Evolutionary conservation across 2,888 invertebrate species (phyloP).

Genomic region (Boloria euphrosyne): DNA sequence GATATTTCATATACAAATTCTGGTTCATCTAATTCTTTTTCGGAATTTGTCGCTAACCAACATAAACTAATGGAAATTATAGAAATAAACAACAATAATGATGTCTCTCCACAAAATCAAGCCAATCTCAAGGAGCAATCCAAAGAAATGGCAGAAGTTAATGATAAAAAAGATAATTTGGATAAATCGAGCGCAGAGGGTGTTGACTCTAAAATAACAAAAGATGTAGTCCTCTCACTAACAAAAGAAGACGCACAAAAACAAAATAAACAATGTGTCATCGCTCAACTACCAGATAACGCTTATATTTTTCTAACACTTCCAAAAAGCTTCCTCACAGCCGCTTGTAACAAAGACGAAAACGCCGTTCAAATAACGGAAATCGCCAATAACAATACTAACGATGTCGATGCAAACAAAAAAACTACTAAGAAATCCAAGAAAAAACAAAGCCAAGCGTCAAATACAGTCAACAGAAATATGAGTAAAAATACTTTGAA

Average conservation of each 20-base stretch:
- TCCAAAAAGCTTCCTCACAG: slow-evolving; percentile 55
- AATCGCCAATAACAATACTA: slow-evolving; percentile 46
- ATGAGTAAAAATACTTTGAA: slow-evolving; percentile 59
- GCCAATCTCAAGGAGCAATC: neutral
- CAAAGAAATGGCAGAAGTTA: neutral
- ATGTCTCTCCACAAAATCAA: neutral
- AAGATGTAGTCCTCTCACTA: slow-evolving; percentile 1
- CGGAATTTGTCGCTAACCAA: slow-evolving; percentile 28
- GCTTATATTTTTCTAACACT: slow-evolving; percentile 66
- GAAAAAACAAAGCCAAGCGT: slow-evolving; percentile 36
- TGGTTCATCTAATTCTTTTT: slow-evolving; percentile 18
- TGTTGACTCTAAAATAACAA: neutral
- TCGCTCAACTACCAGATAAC: slow-evolving; percentile 60
- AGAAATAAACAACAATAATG: slow-evolving; percentile 28
- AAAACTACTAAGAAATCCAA: slow-evolving; percentile 40
- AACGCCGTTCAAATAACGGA: slow-evolving; percentile 43
- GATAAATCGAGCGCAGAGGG: neutral
- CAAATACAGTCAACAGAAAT: slow-evolving; percentile 15
- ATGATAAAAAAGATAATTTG: neutral
- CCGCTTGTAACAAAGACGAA: slow-evolving; percentile 44
- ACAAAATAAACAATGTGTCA: slow-evolving; percentile 43
- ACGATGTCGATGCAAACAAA: slow-evolving; percentile 41
- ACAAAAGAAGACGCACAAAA: slow-evolving; percentile 5
- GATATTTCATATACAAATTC: slow-evolving; percentile 16
- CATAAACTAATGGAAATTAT: slow-evolving; percentile 28